Base-by-base conservation (phyloP, 2,113 vertebrate genomes). In the Kryptolebias marmoratus region DNA sequence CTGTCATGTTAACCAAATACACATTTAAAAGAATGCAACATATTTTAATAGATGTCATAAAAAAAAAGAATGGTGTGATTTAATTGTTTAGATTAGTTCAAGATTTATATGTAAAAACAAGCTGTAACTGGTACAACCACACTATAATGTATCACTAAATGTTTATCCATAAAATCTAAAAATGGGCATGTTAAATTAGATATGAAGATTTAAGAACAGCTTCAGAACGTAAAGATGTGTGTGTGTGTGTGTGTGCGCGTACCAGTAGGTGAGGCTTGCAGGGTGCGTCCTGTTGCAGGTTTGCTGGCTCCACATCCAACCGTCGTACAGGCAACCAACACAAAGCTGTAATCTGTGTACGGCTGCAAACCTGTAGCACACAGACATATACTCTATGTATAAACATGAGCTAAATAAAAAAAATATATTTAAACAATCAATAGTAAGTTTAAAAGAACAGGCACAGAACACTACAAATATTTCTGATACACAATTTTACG, bases 221-320 rank as follows among this genome's bases (percentile, higher is more conserved):
- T 22, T 22, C 22, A 22, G 22, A 22, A 22, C 22, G 22, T 22
- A 22, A 22, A 22, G 0, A 32, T 13, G 31, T 63, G 27, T 31
- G 31, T 68, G 55, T 60, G 32, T 53, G 68, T 69, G 61, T 64
- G 74, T 59, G 61, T 44, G 48, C 47, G 18, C 49, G 57, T 90
- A 94, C 94, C 93, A 80, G 82, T 64, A 77, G 97, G 97, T 75
- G 92, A 89, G 79, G 93, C 94, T 94, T 98, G 95, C 89, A 94
- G 90, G 13, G 96, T 99, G 84, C 88, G 94, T 93, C 95, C 95
- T 83, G 93, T 90, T 84, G 93, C 90, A 82, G 95, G 90, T 61
- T 90, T 89, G 53, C 96, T 97, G 64, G 94, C 91, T 87, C 93
- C 77, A 81, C 96, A 97, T 53, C 95, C 96, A 6, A 85, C 94